These are phyloP conservation scores for Dinoponera quadriceps DNA, from an alignment of 1,140 invertebrate genomes.

Conservation along the genomic window DNA sequence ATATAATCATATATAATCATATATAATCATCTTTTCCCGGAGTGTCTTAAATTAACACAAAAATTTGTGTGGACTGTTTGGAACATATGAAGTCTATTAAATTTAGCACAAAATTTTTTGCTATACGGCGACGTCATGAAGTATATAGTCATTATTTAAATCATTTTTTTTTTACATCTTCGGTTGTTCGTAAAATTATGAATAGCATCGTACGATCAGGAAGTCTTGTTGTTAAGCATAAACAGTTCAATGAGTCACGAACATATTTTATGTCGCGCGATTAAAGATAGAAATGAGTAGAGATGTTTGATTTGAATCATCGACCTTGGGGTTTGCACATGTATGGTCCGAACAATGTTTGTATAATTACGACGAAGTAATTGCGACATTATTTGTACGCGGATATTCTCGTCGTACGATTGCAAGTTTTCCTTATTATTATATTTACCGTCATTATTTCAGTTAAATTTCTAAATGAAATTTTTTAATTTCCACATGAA, in stretches of 20 bases:
- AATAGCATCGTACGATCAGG: background rate
- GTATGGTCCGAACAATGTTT: background rate
- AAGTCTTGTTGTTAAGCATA: background rate
- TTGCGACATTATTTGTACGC: background rate
- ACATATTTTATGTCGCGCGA: conserved; percentile 22
- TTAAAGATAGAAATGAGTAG: background rate
- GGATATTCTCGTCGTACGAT: background rate
- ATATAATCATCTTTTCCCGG: too few species aligned
- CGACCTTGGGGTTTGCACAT: background rate
- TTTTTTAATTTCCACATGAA: too few species aligned
- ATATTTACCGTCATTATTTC: background rate
- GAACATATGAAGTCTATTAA: too few species aligned
- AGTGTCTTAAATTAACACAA: too few species aligned
- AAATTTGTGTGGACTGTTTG: too few species aligned
- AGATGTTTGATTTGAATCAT: conserved; percentile 12
- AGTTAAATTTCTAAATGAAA: too few species aligned
- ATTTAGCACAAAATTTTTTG: too few species aligned
- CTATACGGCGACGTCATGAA: too few species aligned
- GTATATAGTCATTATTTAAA: background rate
- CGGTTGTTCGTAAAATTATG: background rate
- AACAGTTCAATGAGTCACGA: background rate
- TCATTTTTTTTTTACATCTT: background rate
- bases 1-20: too few species aligned
- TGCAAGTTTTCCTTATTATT: background rate
- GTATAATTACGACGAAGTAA: background rate